A percentile compares a stretch with the other conserved stretches of the same genome.
Evolutionary conservation across 2,888 invertebrate genomes (phyloP).

Genomic region (Mayetiola destructor): DNA sequence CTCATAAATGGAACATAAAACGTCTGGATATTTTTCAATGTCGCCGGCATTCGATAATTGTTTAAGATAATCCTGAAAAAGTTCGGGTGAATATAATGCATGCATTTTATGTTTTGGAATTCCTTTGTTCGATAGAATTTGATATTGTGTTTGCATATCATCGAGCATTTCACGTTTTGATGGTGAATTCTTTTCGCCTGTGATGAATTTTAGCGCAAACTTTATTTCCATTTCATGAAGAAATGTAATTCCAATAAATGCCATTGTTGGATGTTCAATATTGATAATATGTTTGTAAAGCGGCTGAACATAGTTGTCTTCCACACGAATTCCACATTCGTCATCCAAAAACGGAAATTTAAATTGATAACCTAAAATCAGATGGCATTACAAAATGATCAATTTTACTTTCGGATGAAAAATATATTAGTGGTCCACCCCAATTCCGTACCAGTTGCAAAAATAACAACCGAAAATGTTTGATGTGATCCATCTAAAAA

Average conservation of each 20-base stretch:
- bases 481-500: conserved; percentile 52
- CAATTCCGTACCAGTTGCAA: background rate
- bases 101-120: background rate
- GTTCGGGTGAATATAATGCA: conserved; percentile 34
- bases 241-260: conserved; percentile 76
- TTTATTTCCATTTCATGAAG: too few species aligned
- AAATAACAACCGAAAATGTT: conserved; percentile 45
- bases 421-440: too few species aligned
- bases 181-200: background rate
- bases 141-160: background rate
- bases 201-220: background rate
- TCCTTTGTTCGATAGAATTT: background rate
- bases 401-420: too few species aligned
- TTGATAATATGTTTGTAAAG: conserved; percentile 79
- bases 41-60: conserved; percentile 50
- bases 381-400: too few species aligned
- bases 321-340: conserved; percentile 53
- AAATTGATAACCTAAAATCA: background rate
- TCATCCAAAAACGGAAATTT: conserved; percentile 51
- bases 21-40: conserved; percentile 46
- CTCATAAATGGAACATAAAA: conserved; percentile 57
- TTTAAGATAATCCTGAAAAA: conserved; percentile 52
- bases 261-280: conserved; percentile 63
- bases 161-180: background rate
- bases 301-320: conserved; percentile 67